A percentile compares a stretch with the other conserved stretches of the same genome.
Conservation (phyloP, 1,140 invertebrate species). For the Drosophila teissieri region DNA sequence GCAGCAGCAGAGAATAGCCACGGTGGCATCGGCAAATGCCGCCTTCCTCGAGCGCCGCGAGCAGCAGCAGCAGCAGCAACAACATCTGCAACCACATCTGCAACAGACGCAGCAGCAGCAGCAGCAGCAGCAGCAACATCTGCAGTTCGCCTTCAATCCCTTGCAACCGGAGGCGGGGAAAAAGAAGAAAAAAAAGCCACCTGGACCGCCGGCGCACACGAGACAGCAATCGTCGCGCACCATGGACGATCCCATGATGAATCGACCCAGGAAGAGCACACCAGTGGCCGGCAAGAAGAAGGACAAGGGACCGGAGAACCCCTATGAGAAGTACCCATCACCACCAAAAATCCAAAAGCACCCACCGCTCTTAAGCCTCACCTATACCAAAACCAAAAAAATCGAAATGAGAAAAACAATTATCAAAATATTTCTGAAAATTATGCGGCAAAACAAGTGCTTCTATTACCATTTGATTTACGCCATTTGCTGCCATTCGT, state of each 20-base stretch:
- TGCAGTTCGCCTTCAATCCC: slow-evolving; percentile 32
- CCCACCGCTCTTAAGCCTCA: slow-evolving; percentile 36
- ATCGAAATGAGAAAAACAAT: neutral
- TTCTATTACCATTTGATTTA: slow-evolving; percentile 27
- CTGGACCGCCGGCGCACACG: slow-evolving; percentile 71
- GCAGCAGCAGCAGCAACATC: slow-evolving; percentile 29
- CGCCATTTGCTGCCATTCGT: slow-evolving; percentile 12
- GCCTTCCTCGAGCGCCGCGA: slow-evolving; percentile 65
- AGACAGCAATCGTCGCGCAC: slow-evolving; percentile 71
- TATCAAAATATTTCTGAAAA: neutral
- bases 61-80: slow-evolving; percentile 44
- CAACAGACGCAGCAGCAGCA: slow-evolving; percentile 26
- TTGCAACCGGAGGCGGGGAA: slow-evolving; percentile 50
- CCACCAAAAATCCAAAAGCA: slow-evolving; percentile 55
- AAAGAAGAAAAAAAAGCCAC: slow-evolving; percentile 79
- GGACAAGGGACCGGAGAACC: slow-evolving; percentile 56
- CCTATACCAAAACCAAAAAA: slow-evolving; percentile 6
- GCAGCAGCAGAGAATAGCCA: slow-evolving; percentile 76
- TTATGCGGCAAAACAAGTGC: slow-evolving; percentile 3
- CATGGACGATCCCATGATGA: slow-evolving; percentile 81
- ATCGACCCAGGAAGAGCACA: slow-evolving; percentile 64
- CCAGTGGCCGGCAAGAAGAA: slow-evolving; percentile 62
- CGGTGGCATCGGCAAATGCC: slow-evolving; percentile 74
- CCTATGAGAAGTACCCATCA: slow-evolving; percentile 79
- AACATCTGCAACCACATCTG: slow-evolving; percentile 12